phyloP scores from a whole-genome alignment of 2,113 vertebrate genomes.

The Cavia porcellus region DNA sequence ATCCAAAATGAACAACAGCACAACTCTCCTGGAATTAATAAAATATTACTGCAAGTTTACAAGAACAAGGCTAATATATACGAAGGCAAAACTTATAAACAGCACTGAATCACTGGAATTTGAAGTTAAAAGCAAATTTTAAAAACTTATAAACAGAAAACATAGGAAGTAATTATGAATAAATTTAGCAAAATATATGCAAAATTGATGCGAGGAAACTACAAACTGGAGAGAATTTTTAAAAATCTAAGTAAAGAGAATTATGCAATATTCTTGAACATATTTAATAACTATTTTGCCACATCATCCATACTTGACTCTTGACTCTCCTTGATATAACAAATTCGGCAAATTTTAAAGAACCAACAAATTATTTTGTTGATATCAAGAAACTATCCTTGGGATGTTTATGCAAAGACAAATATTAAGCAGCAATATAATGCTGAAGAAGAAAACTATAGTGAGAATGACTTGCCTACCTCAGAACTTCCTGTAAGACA shows the following conservation, averaged over 20 bases:
- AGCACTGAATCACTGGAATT: not conserved
- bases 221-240: not conserved
- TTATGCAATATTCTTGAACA: not conserved
- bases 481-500: not conserved
- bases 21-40: not conserved
- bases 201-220: not conserved
- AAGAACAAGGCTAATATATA: not conserved
- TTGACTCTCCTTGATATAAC: not conserved
- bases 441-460: not conserved
- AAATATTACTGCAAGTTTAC: not conserved
- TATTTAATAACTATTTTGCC: not conserved
- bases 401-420: not conserved
- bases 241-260: not conserved
- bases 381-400: not conserved
- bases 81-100: not conserved
- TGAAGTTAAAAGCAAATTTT: not conserved
- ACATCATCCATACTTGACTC: not conserved
- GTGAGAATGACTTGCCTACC: not conserved
- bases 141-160: not conserved
- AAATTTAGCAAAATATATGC: not conserved
- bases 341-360: not conserved
- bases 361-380: not conserved
- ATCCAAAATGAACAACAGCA: not conserved
- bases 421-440: not conserved
- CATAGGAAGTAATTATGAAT: not conserved